Evolutionary conservation across 2,113 vertebrate species (phyloP), one percentile per base, ranked within the genome.

Genomic region (Brachirus orientalis): DNA sequence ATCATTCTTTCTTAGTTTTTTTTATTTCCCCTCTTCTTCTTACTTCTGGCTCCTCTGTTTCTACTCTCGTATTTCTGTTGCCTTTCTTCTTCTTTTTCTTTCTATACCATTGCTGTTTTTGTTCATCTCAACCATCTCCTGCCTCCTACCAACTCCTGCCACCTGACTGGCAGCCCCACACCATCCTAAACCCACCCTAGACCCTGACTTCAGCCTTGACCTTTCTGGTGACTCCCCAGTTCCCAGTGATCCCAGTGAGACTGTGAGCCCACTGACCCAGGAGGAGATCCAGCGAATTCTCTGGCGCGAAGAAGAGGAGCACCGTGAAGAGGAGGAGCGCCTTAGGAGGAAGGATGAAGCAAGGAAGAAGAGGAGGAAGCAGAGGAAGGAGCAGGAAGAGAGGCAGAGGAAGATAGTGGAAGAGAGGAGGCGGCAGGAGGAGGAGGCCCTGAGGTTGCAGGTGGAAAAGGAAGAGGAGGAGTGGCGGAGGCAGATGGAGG

Each of bases 181-280:
- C 61, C 85, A 56, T 81, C 45, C 22, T n/a, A 40, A 1, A 35
- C 45, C 52, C 41, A 16, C 22, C 53, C 56, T 22, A 86, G 80
- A 86, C 77, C 87, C 86, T 75, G 91, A 95, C 83, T 65, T 93
- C 80, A 77, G 85, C 88, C 90, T 86, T 79, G 93, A 96, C 77
- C 62, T 94, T 77, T 97, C 95, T 90, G 96, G 94, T 72, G 93
- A 97, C 86, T 94, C 93, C 84, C 90, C 94, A 92, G 93, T 93
- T 63, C 90, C 90, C 82, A 93, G 57, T 7, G 89, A 95, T 67
- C 79, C 77, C 0, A 68, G 63, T 2, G 72, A 75, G 1, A 0
- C 46, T 1, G 35, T 74, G 66, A 59, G 76, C 14, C 76, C 56
- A 7, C 69, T 1, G 57, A 86, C 67, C 44, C 87, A 72, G 18